A percentile compares a stretch with the other conserved stretches of the same genome.
These are phyloP conservation scores for Ectropis grisescens DNA, from an alignment of 1,140 invertebrate genomes.

Conservation along the genomic window DNA sequence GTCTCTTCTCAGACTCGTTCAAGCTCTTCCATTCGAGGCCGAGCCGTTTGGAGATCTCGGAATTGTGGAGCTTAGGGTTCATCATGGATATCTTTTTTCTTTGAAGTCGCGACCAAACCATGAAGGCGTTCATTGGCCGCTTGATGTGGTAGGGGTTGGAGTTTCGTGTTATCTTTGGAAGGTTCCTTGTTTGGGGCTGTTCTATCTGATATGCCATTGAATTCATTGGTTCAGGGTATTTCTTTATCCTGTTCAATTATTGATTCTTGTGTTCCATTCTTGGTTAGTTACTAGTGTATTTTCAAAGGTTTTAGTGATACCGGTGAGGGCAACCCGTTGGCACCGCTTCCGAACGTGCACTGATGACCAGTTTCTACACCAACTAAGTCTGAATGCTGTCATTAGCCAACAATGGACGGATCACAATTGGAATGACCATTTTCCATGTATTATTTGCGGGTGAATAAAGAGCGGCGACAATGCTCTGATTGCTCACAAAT, in stretches of 20 bases:
- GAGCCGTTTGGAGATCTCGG: slow-evolving; percentile 81
- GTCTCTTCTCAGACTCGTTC: slow-evolving; percentile 76
- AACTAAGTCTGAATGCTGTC: slow-evolving; percentile 54
- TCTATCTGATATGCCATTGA: slow-evolving; percentile 46
- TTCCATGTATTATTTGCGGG: slow-evolving; percentile 63
- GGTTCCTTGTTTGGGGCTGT: slow-evolving; percentile 18
- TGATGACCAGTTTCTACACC: slow-evolving; percentile 47
- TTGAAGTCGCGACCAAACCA: slow-evolving; percentile 79
- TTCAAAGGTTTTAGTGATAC: too few relatives aligned
- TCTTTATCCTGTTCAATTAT: background rate
- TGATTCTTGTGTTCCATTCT: too few relatives aligned
- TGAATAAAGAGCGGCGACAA: slow-evolving; percentile 68
- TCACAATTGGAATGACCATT: slow-evolving; percentile 64
- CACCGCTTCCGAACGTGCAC: too few relatives aligned
- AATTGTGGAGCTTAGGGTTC: slow-evolving; percentile 86
- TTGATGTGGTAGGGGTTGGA: slow-evolving; percentile 72
- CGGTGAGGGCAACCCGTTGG: too few relatives aligned
- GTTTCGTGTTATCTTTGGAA: slow-evolving; percentile 35
- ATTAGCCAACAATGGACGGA: slow-evolving; percentile 58
- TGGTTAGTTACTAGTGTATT: too few relatives aligned
- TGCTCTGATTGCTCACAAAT: slow-evolving; percentile 67
- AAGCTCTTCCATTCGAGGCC: slow-evolving; percentile 80
- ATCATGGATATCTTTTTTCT: slow-evolving; percentile 83
- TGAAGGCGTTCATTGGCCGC: slow-evolving; percentile 79
- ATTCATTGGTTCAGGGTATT: slow-evolving; percentile 6